phyloP scores from a whole-genome alignment of 2,113 vertebrate genomes.

The Motacilla alba region DNA sequence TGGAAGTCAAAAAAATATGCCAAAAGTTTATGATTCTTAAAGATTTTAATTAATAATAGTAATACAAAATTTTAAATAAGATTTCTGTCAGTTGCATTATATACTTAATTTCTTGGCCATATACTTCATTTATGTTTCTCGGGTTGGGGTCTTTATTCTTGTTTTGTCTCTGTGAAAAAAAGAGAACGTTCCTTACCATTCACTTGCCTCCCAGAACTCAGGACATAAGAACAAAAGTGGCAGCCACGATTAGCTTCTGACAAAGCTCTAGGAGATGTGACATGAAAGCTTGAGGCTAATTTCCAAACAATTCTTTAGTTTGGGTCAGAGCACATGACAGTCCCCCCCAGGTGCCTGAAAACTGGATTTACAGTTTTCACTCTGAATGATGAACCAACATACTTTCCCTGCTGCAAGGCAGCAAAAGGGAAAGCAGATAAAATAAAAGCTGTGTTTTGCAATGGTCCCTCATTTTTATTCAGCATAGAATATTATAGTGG shows the following conservation, averaged over 20 bases:
- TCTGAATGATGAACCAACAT: background rate
- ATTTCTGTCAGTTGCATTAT: background rate
- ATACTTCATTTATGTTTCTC: background rate
- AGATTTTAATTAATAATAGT: background rate
- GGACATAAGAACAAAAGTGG: background rate
- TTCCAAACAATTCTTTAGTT: background rate
- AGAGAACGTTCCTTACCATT: background rate
- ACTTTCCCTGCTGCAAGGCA: background rate
- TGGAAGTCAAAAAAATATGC: accelerated
- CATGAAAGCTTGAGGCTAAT: background rate
- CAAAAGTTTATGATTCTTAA: background rate
- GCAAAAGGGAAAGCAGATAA: background rate
- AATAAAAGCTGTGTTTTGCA: background rate
- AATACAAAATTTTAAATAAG: background rate
- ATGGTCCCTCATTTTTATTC: background rate
- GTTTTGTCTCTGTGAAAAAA: background rate
- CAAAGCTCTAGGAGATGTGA: background rate
- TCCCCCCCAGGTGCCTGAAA: background rate
- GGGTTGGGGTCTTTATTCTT: background rate
- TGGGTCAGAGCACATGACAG: background rate
- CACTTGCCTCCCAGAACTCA: background rate
- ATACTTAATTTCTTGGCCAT: background rate
- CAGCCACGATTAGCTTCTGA: background rate
- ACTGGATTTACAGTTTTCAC: background rate
- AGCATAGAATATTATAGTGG: background rate